A percentile compares a stretch with the other conserved stretches of the same genome.
Conservation (phyloP, 2,113 vertebrate species). For the Ancistrus triradiatus region DNA sequence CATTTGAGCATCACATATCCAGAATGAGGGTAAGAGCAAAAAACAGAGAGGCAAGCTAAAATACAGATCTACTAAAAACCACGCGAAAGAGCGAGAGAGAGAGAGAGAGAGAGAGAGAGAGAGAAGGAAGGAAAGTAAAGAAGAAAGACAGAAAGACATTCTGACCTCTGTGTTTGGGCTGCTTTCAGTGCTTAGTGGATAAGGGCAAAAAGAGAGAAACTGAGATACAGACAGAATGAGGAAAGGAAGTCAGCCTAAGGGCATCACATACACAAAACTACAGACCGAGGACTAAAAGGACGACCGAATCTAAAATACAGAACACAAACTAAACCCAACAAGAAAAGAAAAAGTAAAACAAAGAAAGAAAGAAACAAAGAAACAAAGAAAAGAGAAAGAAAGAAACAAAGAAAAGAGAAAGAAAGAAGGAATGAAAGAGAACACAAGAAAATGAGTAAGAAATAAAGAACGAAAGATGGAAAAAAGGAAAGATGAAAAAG, state of each 20-base stretch:
- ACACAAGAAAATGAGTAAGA: background rate
- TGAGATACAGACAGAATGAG: constrained; percentile 5
- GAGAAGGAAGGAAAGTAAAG: background rate
- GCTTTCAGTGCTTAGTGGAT: background rate
- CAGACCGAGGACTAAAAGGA: too few species aligned
- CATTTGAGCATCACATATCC: too few species aligned
- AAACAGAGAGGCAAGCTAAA: too few species aligned
- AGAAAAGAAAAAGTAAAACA: too few species aligned
- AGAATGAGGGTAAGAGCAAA: too few species aligned
- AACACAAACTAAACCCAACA: too few species aligned
- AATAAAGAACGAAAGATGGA: background rate
- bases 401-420: background rate
- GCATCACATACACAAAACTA: too few species aligned
- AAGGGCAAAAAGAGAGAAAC: too few species aligned
- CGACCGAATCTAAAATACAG: too few species aligned
- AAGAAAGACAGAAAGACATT: constrained; percentile 1
- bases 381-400: background rate
- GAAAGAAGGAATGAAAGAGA: background rate
- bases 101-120: constrained; percentile 1
- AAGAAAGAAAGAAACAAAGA: background rate
- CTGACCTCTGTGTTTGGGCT: constrained; percentile 1
- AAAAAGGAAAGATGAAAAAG: too few species aligned
- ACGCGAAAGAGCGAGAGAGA: too few species aligned
- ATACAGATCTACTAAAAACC: too few species aligned
- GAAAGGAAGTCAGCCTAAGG: background rate